Percentiles rank a stretch among this genome's conserved stretches.
Conservation (phyloP, 2,113 vertebrate species). For the Zingel zingel region DNA sequence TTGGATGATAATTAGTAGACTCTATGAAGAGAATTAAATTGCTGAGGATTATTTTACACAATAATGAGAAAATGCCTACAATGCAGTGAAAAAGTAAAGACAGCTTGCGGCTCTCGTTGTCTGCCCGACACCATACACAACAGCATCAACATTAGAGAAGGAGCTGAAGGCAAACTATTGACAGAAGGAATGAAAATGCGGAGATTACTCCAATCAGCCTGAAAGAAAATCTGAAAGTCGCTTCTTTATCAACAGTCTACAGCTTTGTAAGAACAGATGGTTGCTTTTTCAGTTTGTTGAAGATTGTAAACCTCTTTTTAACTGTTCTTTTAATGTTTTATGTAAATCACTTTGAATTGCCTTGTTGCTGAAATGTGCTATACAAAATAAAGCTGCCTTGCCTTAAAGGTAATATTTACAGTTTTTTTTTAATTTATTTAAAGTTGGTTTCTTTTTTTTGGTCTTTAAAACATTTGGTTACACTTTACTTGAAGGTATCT, state of each 20-base stretch:
- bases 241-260: background rate
- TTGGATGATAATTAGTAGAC: background rate
- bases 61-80: constrained; percentile 1
- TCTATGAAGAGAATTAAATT: background rate
- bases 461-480: background rate
- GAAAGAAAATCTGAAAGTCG: too few relatives aligned
- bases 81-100: background rate
- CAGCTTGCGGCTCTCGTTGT: background rate
- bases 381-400: too few relatives aligned
- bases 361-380: too few relatives aligned
- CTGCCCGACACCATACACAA: background rate
- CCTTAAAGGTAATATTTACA: too few relatives aligned
- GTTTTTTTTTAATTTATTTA: background rate
- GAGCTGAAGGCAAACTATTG: background rate
- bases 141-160: background rate
- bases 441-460: background rate
- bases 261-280: too few relatives aligned
- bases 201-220: background rate
- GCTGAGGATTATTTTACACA: background rate
- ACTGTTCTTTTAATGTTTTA: too few relatives aligned
- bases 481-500: too few relatives aligned
- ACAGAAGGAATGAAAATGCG: background rate
- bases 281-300: too few relatives aligned
- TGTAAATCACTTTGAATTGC: too few relatives aligned
- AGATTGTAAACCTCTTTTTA: background rate